phyloP scores from a whole-genome alignment of 2,113 vertebrate genomes.

The Cyanoramphus novaezelandiae region DNA sequence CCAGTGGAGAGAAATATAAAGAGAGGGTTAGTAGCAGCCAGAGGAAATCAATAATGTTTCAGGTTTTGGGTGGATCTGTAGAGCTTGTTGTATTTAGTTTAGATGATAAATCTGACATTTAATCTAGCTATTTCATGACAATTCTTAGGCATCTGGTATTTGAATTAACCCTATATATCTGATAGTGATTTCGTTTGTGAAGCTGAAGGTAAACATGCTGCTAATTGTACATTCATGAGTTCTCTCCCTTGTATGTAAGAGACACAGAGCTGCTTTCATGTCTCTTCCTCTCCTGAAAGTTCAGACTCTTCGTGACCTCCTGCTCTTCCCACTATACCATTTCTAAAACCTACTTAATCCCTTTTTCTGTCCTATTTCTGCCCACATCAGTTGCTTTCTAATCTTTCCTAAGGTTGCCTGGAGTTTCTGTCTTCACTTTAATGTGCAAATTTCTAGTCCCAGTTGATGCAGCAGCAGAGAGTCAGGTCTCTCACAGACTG shows the following conservation, averaged over 20 bases:
- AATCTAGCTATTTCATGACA: background rate
- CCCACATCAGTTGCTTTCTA: background rate
- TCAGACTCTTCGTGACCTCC: background rate
- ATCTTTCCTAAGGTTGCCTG: background rate
- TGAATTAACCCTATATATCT: background rate
- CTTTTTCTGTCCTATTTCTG: background rate
- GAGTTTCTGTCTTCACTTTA: background rate
- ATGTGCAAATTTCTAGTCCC: conserved; percentile 8
- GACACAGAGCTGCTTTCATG: background rate
- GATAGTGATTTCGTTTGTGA: background rate
- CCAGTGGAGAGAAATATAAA: background rate
- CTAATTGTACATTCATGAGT: background rate
- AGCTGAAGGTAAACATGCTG: background rate
- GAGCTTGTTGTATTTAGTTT: background rate
- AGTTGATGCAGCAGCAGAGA: background rate
- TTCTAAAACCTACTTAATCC: background rate
- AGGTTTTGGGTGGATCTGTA: background rate
- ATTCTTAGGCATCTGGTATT: background rate
- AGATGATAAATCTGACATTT: background rate
- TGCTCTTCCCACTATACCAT: background rate
- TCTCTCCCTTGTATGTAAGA: background rate
- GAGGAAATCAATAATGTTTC: background rate
- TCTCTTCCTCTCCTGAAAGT: background rate
- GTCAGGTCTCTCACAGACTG: background rate
- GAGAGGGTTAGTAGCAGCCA: background rate